Conservation (phyloP, 2,888 invertebrate genomes). For the Lordiphosa fenestrarum region DNA sequence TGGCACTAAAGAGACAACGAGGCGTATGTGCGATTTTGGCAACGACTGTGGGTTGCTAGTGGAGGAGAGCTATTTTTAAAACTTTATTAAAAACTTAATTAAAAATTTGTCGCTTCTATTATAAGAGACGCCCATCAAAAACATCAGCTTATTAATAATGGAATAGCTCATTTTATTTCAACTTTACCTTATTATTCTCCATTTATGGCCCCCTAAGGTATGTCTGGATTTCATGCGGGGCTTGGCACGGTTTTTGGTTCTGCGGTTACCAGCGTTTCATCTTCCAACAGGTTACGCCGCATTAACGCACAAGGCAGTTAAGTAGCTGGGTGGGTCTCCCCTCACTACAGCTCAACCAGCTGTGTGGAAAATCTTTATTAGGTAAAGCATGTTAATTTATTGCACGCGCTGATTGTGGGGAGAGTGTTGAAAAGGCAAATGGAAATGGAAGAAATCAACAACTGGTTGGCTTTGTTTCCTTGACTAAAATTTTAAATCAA, state of each 20-base stretch:
- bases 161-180: neutral
- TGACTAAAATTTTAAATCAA: too few species aligned
- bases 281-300: constrained; percentile 28
- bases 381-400: constrained; percentile 49
- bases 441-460: constrained; percentile 19
- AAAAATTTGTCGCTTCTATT: constrained; percentile 11
- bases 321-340: neutral
- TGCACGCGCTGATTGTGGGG: constrained; percentile 41
- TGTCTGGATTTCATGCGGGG: constrained; percentile 11
- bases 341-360: neutral
- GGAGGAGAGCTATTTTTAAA: constrained; percentile 39
- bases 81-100: constrained; percentile 44
- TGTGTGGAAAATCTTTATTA: constrained; percentile 19
- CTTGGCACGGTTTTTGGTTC: neutral
- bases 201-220: constrained; percentile 30
- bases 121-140: neutral
- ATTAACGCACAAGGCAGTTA: constrained; percentile 25
- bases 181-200: constrained; percentile 5
- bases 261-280: constrained; percentile 16
- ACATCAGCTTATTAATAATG: constrained; percentile 1
- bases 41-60: constrained; percentile 22
- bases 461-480: constrained; percentile 25
- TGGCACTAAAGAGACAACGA: constrained; percentile 21
- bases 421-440: neutral
- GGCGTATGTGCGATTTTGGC: constrained; percentile 55